A percentile compares a stretch with the other conserved stretches of the same genome.
Conservation (phyloP, 2,113 vertebrate species). For the Rhipidura dahli region DNA sequence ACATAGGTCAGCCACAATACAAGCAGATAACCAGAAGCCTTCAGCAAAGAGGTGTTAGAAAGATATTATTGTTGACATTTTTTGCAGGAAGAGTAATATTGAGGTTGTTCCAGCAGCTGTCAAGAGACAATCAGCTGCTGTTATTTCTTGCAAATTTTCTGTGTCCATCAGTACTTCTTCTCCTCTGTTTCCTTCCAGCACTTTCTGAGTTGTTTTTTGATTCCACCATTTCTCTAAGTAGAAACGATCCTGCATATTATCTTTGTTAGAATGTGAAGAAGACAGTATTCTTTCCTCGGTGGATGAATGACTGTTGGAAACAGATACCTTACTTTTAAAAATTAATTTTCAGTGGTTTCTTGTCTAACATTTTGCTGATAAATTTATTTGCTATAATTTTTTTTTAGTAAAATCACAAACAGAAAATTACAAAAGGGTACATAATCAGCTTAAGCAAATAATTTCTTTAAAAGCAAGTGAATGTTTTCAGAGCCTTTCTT, state of each 20-base stretch:
- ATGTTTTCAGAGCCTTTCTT: neutral
- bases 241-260: neutral
- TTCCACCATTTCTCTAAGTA: neutral
- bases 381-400: neutral
- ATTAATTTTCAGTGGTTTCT: neutral
- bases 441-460: neutral
- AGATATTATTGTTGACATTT: neutral
- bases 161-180: neutral
- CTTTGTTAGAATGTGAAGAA: neutral
- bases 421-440: neutral
- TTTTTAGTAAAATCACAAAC: neutral
- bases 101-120: neutral
- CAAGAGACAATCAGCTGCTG: neutral
- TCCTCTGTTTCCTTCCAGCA: neutral
- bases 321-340: neutral
- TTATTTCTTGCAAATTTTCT: neutral
- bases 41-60: neutral
- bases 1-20: neutral
- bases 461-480: neutral
- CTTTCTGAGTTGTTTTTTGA: neutral
- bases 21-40: neutral
- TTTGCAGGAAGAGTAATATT: neutral
- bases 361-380: neutral
- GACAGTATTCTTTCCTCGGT: neutral
- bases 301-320: neutral